A percentile compares a stretch with the other conserved stretches of the same genome.
Evolutionary conservation across 2,888 invertebrate genomes (phyloP).

Genomic region (Andrena praecox): DNA sequence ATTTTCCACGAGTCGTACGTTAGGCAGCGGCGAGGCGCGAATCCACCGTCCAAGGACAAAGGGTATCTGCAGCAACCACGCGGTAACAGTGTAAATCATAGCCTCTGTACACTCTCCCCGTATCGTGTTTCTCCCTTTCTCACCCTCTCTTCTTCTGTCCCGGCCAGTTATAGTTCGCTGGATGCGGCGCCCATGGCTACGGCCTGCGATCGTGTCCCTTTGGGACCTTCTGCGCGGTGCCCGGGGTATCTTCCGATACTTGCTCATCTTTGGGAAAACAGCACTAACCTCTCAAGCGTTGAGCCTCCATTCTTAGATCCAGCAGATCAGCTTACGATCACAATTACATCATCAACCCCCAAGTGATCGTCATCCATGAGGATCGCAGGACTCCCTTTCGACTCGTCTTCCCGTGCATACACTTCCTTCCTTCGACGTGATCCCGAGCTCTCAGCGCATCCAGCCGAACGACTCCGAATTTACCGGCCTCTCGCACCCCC

Average conservation of each 20-base stretch:
- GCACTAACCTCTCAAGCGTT: background rate
- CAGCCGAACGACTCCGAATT: slow-evolving; percentile 2
- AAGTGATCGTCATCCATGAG: no score
- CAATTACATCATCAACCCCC: no score
- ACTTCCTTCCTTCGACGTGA: no score
- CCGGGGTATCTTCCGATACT: background rate
- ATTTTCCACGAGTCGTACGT: slow-evolving; percentile 57
- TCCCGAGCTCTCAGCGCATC: slow-evolving; percentile 4
- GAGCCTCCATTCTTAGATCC: no score
- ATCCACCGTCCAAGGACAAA: slow-evolving; percentile 78
- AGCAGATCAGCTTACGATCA: no score
- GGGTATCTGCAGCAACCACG: slow-evolving; percentile 59
- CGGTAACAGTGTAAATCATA: slow-evolving; percentile 71
- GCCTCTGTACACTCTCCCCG: slow-evolving; percentile 40
- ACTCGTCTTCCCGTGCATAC: no score
- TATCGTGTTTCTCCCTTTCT: slow-evolving; percentile 51
- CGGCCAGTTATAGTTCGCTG: slow-evolving; percentile 34
- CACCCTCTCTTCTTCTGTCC: slow-evolving; percentile 31
- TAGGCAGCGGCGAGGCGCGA: slow-evolving; percentile 65
- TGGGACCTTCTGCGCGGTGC: background rate
- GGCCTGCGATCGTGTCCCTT: background rate
- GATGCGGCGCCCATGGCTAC: slow-evolving; percentile 16
- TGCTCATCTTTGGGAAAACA: background rate
- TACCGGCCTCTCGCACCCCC: slow-evolving; percentile 1
- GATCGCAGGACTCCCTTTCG: no score